Evolutionary conservation across 2,113 vertebrate genomes (phyloP).

Genomic region (Fulmarus glacialis): DNA sequence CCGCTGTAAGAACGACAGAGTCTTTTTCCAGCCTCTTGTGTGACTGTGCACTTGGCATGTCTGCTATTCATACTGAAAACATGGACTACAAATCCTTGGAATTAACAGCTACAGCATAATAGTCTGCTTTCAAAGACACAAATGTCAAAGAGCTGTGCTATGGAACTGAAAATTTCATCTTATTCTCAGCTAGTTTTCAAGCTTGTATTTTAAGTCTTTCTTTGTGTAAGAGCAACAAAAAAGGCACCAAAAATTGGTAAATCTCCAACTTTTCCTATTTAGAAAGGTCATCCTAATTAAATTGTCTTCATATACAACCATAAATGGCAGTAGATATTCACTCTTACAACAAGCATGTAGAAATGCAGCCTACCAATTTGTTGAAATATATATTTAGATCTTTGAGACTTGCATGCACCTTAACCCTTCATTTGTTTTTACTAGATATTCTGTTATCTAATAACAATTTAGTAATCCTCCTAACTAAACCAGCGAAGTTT

Average conservation of each 20-base stretch:
- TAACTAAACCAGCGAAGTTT: not conserved
- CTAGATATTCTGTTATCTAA: not conserved
- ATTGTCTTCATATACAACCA: constrained; percentile 3
- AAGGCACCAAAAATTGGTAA: constrained; percentile 38
- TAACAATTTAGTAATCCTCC: not conserved
- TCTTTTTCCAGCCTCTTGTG: not conserved
- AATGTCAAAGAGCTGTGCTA: not conserved
- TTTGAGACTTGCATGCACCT: not conserved
- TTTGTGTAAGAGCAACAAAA: constrained; percentile 19
- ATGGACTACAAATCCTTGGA: not conserved
- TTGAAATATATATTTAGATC: not conserved
- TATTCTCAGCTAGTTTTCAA: not conserved
- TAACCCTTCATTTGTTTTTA: constrained; percentile 13
- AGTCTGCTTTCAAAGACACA: not conserved
- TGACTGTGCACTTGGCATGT: not conserved
- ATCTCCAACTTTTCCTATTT: constrained; percentile 34
- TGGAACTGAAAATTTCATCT: not conserved
- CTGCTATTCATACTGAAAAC: not conserved
- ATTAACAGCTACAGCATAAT: not conserved
- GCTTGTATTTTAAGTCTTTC: constrained; percentile 3
- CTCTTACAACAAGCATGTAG: not conserved
- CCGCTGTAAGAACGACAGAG: not conserved
- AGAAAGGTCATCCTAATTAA: constrained; percentile 61
- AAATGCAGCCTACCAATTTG: not conserved
- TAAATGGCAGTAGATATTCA: constrained; percentile 48